Evolutionary conservation across 2,888 invertebrate genomes (phyloP).

Genomic region (Drosophila longiperda): DNA sequence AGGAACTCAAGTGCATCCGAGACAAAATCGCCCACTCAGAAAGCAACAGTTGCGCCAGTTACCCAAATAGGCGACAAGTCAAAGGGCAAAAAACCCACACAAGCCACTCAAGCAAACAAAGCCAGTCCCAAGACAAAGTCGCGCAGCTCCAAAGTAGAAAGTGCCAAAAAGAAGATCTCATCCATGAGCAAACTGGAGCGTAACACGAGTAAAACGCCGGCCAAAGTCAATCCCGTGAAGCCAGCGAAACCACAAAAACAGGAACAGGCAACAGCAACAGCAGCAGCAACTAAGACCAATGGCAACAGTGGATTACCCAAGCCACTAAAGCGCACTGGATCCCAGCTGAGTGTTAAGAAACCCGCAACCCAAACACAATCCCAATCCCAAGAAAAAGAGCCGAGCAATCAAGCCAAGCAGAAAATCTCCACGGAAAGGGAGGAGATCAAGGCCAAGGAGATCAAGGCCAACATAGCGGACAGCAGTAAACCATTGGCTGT

Average conservation of each 20-base stretch:
- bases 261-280: conserved; percentile 22
- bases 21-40: conserved; percentile 51
- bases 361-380: not conserved
- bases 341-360: conserved; percentile 46
- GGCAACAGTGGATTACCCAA: conserved; percentile 39
- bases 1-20: conserved; percentile 51
- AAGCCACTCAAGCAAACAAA: conserved; percentile 55
- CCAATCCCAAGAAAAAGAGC: conserved; percentile 16
- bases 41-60: conserved; percentile 21
- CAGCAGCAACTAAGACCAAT: conserved; percentile 39
- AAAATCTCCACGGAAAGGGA: conserved; percentile 42
- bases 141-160: conserved; percentile 63
- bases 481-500: conserved; percentile 54
- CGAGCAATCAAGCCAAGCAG: conserved; percentile 13
- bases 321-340: conserved; percentile 17
- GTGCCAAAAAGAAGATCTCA: conserved; percentile 83
- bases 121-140: conserved; percentile 48
- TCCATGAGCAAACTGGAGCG: conserved; percentile 55
- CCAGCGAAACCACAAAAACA: conserved; percentile 25
- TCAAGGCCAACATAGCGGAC: conserved; percentile 26
- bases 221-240: conserved; percentile 37
- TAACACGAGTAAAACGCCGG: conserved; percentile 49
- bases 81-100: conserved; percentile 23
- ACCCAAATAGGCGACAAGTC: conserved; percentile 41
- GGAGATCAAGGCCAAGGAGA: conserved; percentile 25